Evolutionary conservation across 1,140 invertebrate genomes (phyloP), one percentile per base, ranked within the genome.

Genomic region (Aplysia californica): DNA sequence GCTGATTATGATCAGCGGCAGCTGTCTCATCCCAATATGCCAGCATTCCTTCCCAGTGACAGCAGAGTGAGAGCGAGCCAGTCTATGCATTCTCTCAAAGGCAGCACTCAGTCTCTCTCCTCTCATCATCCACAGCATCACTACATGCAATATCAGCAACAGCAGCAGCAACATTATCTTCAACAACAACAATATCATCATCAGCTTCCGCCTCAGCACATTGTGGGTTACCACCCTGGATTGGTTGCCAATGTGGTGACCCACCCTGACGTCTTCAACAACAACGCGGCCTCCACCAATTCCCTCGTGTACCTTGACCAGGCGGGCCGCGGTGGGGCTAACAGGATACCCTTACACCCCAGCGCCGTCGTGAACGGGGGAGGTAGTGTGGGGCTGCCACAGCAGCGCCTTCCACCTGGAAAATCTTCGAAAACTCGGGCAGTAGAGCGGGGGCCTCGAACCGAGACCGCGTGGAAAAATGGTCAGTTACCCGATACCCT

Each of bases 231-330:
- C 18, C 55, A 15, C n/a, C 41, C 38, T 23, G 55, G 61, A 23
- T 31, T 61, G 2, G 41, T 39, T 4, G 72, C 72, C 20, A 75
- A 65, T n/a, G 56, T 75, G 29, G 61, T 75, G 18, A 21, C 72
- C 23, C 72, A 75, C 35, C 58, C 72, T 59, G 72, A 75, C 66
- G 59, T 55, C 5, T 75, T 33, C 29, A 75, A 75, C 55, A 75
- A 66, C 72, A 74, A 74, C 29, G 61, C 56, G 3, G 33, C 56
- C 41, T 58, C 18, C 55, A 44, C n/a, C n/a, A n/a, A n/a, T n/a
- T n/a, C n/a, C n/a, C n/a, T 39, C 35, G 31, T 72, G 56, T 72
- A 72, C 23, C 36, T 61, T 39, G 70, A 72, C 20, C 70, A 72
- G 5, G n/a, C n/a, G n/a, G n/a, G n/a, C n/a, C n/a, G n/a, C n/a